These are phyloP conservation scores for Scolopax bukidnonensis DNA, from an alignment of 2,797 vertebrate species.

Conservation along the genomic window DNA sequence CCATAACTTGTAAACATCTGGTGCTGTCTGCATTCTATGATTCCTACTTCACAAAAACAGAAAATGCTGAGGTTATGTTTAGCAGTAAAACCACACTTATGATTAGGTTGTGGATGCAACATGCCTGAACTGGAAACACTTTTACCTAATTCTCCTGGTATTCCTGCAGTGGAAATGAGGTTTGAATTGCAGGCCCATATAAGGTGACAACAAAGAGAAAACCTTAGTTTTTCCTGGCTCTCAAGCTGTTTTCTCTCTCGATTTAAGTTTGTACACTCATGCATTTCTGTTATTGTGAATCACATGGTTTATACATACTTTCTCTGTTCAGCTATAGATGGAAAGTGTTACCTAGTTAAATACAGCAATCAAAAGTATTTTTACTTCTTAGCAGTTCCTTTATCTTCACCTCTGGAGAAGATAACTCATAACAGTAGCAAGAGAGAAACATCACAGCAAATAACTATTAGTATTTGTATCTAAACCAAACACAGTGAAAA, in stretches of 20 bases:
- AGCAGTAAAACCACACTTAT: background rate
- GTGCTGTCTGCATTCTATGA: background rate
- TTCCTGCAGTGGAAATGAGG: constrained; percentile 25
- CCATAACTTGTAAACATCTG: background rate
- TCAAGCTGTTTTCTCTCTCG: background rate
- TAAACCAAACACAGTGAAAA: background rate
- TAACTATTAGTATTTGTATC: background rate
- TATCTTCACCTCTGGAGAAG: background rate
- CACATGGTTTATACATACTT: background rate
- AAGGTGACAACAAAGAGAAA: background rate
- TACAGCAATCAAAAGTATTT: background rate
- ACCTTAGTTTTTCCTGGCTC: background rate
- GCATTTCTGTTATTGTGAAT: background rate
- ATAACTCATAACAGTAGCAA: background rate
- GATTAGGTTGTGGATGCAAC: background rate
- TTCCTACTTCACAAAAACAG: background rate
- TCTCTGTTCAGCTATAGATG: background rate
- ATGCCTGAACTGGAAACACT: constrained; percentile 15
- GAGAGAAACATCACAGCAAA: background rate
- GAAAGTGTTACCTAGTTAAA: background rate
- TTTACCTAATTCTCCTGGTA: constrained; percentile 5
- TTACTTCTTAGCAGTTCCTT: background rate
- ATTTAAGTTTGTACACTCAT: background rate
- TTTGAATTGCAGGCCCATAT: constrained; percentile 6
- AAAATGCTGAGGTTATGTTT: background rate